Evolutionary conservation across 1,140 invertebrate genomes (phyloP).

Genomic region (Charaxes varanes): DNA sequence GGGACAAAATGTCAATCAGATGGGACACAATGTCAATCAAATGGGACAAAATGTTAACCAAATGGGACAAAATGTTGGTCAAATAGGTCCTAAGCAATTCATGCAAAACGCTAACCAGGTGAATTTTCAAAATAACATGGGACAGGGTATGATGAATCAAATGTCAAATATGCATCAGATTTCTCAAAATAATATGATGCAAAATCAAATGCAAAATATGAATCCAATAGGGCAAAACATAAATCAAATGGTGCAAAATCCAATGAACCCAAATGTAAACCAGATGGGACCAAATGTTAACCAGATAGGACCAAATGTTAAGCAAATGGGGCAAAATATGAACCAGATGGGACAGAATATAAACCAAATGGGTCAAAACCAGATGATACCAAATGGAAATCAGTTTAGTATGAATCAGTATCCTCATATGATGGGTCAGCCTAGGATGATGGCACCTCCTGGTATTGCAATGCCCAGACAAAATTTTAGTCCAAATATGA

Average conservation of each 20-base stretch:
- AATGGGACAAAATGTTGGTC: constrained; percentile 30
- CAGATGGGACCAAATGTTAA: constrained; percentile 30
- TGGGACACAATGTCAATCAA: constrained; percentile 31
- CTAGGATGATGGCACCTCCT: constrained; percentile 52
- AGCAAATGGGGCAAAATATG: constrained; percentile 31
- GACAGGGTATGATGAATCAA: constrained; percentile 36
- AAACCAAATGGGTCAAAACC: constrained; percentile 36
- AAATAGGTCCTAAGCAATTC: constrained; percentile 36
- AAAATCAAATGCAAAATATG: constrained; percentile 24
- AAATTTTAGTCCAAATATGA: constrained; percentile 51
- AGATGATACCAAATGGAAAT: constrained; percentile 35
- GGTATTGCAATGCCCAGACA: constrained; percentile 52
- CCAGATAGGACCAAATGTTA: constrained; percentile 26
- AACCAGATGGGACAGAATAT: constrained; percentile 35
- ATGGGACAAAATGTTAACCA: constrained; percentile 32
- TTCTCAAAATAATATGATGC: constrained; percentile 22
- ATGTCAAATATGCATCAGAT: constrained; percentile 28
- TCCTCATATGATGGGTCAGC: constrained; percentile 48
- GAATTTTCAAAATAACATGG: constrained; percentile 43
- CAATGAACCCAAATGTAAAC: constrained; percentile 22
- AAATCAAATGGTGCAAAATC: constrained; percentile 30
- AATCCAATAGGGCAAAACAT: constrained; percentile 30
- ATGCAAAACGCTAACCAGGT: constrained; percentile 48
- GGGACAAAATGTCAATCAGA: constrained; percentile 30
- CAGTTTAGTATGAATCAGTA: constrained; percentile 46